A percentile compares a stretch with the other conserved stretches of the same genome.
phyloP scores from a whole-genome alignment of 2,888 invertebrate species.

The Fabriciana adippe region DNA sequence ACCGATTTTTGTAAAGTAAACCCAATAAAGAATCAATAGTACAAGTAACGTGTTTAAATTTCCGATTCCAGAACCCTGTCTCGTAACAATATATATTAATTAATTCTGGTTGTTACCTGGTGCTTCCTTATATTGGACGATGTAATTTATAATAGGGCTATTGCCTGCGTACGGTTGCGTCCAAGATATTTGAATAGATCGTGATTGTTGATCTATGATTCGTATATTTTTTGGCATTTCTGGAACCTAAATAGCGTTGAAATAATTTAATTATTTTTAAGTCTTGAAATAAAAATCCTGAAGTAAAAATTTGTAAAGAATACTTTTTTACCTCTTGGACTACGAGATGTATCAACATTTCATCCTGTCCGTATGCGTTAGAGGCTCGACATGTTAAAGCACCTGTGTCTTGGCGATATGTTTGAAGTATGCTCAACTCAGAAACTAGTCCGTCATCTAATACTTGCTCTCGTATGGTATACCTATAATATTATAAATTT shows the following conservation, averaged over 20 bases:
- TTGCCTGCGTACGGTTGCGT: conserved; percentile 94
- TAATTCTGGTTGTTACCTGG: conserved; percentile 79
- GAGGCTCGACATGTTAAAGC: conserved; percentile 93
- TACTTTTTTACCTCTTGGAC: conserved; percentile 86
- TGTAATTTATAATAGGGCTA: conserved; percentile 93
- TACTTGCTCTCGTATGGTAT: conserved; percentile 87
- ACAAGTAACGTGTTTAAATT: not conserved
- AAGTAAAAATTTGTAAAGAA: too few species aligned
- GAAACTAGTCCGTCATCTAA: conserved; percentile 92
- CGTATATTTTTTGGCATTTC: conserved; percentile 94
- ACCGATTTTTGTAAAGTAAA: too few species aligned
- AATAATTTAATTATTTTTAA: too few species aligned
- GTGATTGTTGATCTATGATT: conserved; percentile 91
- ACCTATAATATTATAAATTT: not conserved
- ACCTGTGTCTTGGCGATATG: conserved; percentile 94
- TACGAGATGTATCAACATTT: conserved; percentile 94
- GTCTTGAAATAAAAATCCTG: too few species aligned
- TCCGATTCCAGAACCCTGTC: not conserved
- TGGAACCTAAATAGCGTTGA: conserved; percentile 81
- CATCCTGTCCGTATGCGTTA: conserved; percentile 94
- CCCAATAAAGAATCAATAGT: too few species aligned
- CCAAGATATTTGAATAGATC: conserved; percentile 93
- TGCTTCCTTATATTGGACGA: conserved; percentile 93
- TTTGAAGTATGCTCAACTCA: conserved; percentile 91
- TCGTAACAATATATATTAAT: not conserved